Base-by-base conservation (phyloP, 2,888 invertebrate species). In the Cosmia pyralina region DNA sequence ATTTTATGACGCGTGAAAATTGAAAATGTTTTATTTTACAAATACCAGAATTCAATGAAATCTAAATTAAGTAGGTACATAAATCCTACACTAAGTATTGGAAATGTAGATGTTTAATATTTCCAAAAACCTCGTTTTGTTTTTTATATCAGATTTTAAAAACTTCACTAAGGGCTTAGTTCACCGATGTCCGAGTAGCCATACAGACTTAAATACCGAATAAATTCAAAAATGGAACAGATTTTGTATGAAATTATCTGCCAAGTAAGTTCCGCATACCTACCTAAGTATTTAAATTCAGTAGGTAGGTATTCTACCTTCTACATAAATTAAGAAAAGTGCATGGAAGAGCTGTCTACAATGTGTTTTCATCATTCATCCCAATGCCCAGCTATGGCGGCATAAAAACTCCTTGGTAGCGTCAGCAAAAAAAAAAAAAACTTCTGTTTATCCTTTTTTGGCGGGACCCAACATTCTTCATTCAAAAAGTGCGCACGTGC, bases 401-500 rank as follows among this genome's bases (percentile, higher is more conserved):
- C 15, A 59, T 50, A 57, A 52, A 63, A 71, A 52, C 58, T 22
- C 38, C 22, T 57, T 68, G 50, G 55, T 2, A 22, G 11, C 17
- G 19, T 19, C 17, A 34, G 7, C 5, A n/a, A 55, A 38, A 38
- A 38, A 38, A 38, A 53, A 73, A 72, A 76, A 63, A 64, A 2
- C 22, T 11, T n/a, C 15, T n/a, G 48, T 62, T 75, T 50, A 58
- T 50, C 11, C 22, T 71, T 70, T 67, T 75, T 72, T 60, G 44
- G 70, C 67, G 52, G 50, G 52, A 53, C 58, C 46, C 48, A 41
- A 28, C 52, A 64, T 79, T 79, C 81, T 13, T 73, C 10, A 64
- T 80, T 75, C 48, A 66, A 72, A 70, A 72, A 55, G 57, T 46
- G 62, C 48, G 73, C 80, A 82, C 80, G 78, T 85, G 77, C 66